Evolutionary conservation across 1,140 invertebrate species (phyloP).

Genomic region (Mercenaria mercenaria): DNA sequence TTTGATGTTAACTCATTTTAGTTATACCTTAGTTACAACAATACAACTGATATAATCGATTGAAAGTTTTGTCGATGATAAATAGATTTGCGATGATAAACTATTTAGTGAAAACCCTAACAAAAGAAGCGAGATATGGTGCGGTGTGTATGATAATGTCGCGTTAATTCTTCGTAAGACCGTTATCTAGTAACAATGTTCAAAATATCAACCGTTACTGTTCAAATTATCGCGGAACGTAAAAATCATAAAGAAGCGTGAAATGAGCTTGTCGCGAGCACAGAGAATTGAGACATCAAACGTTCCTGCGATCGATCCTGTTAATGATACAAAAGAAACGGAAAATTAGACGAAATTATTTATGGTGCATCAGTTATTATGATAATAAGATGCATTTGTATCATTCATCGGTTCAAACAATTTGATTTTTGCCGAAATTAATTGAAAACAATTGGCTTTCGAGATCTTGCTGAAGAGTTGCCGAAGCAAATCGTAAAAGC

Average conservation of each 20-base stretch:
- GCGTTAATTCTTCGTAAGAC: conserved; percentile 22
- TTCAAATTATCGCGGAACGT: not conserved
- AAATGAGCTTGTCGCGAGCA: not conserved
- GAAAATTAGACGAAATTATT: not conserved
- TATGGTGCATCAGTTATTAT: no score
- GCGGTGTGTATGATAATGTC: not conserved
- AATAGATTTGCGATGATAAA: conserved; percentile 7
- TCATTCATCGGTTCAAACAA: no score
- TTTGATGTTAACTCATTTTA: not conserved
- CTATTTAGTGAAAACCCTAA: conserved; percentile 5
- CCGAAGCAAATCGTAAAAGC: no score
- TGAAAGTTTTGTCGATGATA: not conserved
- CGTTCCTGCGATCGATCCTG: not conserved
- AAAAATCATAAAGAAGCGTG: not conserved
- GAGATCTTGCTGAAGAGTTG: no score
- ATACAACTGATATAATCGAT: not conserved
- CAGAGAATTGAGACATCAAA: not conserved
- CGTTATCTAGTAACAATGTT: conserved; percentile 12
- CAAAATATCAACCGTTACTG: not conserved
- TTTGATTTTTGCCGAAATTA: no score
- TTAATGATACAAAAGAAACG: not conserved
- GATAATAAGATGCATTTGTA: no score
- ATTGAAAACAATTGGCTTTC: no score
- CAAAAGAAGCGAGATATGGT: conserved; percentile 8
- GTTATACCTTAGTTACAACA: no score